A percentile compares a stretch with the other conserved stretches of the same genome.
Evolutionary conservation across 2,888 invertebrate genomes (phyloP).

Genomic region (Sphaerophoria taeniata): DNA sequence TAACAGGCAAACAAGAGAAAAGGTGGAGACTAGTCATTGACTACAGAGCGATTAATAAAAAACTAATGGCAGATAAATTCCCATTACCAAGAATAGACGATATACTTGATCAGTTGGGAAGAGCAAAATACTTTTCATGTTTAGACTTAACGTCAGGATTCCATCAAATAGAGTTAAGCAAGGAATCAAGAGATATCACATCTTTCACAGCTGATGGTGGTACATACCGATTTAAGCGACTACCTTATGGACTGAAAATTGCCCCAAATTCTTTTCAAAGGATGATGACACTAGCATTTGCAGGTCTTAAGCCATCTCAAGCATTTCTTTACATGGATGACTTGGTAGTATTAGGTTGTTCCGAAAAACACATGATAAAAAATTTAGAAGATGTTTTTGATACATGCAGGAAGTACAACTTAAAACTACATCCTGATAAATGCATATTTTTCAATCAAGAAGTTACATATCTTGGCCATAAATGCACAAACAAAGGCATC

Average conservation of each 20-base stretch:
- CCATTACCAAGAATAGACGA: constrained; percentile 9
- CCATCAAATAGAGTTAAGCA: constrained; percentile 26
- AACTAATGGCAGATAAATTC: background rate
- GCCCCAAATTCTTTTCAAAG: constrained; percentile 72
- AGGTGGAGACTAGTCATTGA: constrained; percentile 1
- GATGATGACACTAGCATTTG: constrained; percentile 75
- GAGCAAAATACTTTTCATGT: constrained; percentile 77
- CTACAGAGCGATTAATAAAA: constrained; percentile 3
- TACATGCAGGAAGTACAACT: constrained; percentile 23
- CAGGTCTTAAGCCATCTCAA: constrained; percentile 58
- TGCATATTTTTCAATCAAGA: constrained; percentile 49
- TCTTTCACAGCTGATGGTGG: constrained; percentile 43
- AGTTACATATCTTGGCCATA: constrained; percentile 65
- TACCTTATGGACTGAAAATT: constrained; percentile 74
- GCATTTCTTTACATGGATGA: constrained; percentile 3
- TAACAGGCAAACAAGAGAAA: background rate
- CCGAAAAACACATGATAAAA: background rate
- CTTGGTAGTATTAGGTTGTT: constrained; percentile 2
- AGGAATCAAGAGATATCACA: constrained; percentile 17
- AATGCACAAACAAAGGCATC: constrained; percentile 36
- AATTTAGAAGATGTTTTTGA: background rate
- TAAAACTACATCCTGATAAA: constrained; percentile 64
- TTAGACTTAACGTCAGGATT: constrained; percentile 77
- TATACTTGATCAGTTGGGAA: constrained; percentile 24
- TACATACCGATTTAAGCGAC: constrained; percentile 71